Evolutionary conservation across 2,888 invertebrate species (phyloP), one percentile per base, ranked within the genome.

Genomic region (Aporophyla lueneburgensis): DNA sequence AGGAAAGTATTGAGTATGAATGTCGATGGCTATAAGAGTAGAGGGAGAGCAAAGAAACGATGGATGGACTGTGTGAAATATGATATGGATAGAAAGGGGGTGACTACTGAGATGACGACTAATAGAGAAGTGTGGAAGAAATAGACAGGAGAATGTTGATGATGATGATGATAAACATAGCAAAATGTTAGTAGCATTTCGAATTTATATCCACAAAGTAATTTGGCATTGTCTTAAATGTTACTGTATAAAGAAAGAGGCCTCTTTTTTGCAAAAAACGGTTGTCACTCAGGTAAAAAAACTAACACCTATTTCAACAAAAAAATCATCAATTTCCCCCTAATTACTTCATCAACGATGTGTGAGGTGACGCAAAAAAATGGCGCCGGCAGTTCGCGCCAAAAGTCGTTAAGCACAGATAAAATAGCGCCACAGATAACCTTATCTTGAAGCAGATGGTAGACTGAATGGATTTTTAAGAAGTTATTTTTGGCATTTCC

Each of bases 341-440:
- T 85, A 87, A 87, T 88, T 88, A 86, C 88, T 74, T 80, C 74
- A 80, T 80, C 70, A 71, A 51, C 88, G 81, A 88, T 84, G 87
- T 87, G 87, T 88, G 88, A 87, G 87, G 88, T 88, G 83, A 71
- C 62, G 79, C 54, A 88, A 87, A 87, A 87, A 87, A 85, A 86
- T 87, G 87, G 87, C 87, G 87, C 87, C 87, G 53, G 67, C 14
- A 65, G 69, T 83, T 87, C 87, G 87, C 87, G 86, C 87, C 87
- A 88, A 86, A 88, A 49, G 87, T 87, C 86, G 87, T 88, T 88
- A 87, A 81, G 74, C 78, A 83, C 78, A 88, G 87, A 88, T 87
- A 84, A 87, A 88, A 86, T 78, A 86, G 86, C 63, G 81, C 62
- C 81, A 82, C 76, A 86, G 89, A 84, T 84, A 83, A 80, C 76